A percentile compares a stretch with the other conserved stretches of the same genome.
Conservation (phyloP, 2,113 vertebrate species). For the Monopterus albus region DNA sequence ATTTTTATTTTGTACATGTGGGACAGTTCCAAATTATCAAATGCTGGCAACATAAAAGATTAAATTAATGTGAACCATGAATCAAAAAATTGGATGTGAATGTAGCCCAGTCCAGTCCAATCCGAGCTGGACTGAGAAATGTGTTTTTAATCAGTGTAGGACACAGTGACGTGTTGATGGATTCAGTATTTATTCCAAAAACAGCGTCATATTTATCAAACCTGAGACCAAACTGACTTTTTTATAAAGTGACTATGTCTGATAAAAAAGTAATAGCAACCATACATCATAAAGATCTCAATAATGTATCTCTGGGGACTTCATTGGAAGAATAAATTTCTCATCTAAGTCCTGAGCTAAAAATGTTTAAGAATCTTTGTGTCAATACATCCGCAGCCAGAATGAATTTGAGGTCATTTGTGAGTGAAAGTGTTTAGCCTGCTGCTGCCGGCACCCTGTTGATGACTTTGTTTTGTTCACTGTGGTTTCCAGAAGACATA, state of each 20-base stretch:
- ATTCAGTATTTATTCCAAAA: slow-evolving; percentile 9
- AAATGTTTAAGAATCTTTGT: slow-evolving; percentile 27
- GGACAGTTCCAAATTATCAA: background rate
- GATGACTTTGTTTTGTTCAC: slow-evolving; percentile 67
- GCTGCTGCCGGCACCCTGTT: slow-evolving; percentile 30
- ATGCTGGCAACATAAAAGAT: too few species aligned
- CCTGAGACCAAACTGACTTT: slow-evolving; percentile 13
- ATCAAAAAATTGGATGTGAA: background rate
- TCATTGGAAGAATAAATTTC: slow-evolving; percentile 50
- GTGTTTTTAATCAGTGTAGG: slow-evolving; percentile 13
- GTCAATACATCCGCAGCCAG: background rate
- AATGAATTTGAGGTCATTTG: slow-evolving; percentile 39
- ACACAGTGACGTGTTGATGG: background rate
- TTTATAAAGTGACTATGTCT: slow-evolving; percentile 15
- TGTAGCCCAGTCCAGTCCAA: background rate
- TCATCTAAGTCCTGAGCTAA: slow-evolving; percentile 33
- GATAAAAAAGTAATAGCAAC: slow-evolving; percentile 21
- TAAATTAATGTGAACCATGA: too few species aligned
- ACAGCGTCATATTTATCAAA: background rate
- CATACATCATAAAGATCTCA: slow-evolving; percentile 20
- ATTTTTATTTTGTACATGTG: background rate
- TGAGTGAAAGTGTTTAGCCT: slow-evolving; percentile 38
- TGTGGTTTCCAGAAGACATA: slow-evolving; percentile 55
- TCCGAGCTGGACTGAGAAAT: slow-evolving; percentile 11
- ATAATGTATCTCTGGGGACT: slow-evolving; percentile 31